Base-by-base conservation (phyloP, 2,888 invertebrate species). In the Dichetophora obliterata region DNA sequence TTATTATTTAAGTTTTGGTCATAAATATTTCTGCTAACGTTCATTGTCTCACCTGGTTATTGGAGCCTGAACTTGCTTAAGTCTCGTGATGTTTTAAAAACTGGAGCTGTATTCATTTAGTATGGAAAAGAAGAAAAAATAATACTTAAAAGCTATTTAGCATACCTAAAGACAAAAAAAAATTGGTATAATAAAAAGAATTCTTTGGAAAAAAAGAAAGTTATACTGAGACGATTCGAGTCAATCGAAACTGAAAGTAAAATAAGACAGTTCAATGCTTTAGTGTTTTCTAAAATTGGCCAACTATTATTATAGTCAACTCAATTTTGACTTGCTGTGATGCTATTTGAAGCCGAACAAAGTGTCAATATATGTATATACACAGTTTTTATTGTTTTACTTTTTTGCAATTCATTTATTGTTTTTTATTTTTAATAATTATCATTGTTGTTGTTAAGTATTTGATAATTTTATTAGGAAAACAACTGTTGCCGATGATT, bases 61-160 rank as follows among this genome's bases (percentile, higher is more conserved):
- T 71, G 19, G 57, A 71, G 71, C 71, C 43, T 71, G 43, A 71
- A 71, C 71, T 57, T 71, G 71, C 37, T 24, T 57, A 37, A 22
- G 59, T 11, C 43, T 43, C 11, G 43, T 14, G 43, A 11, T 43
- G 22, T 19, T n/a, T 22, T 16, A 14, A 66, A 43, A 22, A 43
- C 43, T 43, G 5, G 3, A 24, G 65, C 65, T 19, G 34, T 11
- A 65, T 37, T 65, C 65, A 65, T 19, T 65, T 9, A 65, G 31
- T 65, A 34, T 48, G 11, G 9, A 37, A 48, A 11, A 37, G 19
- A 43, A 31, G 2, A n/a, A 27, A 31, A 27, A 19, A 27, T 22
- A 14, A 24, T 27, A 14, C 27, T 27, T 59, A 27, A 27, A 14
- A 65, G 6, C 16, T 59, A 11, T 57, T 24, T 14, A 61, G 4